A percentile compares a stretch with the other conserved stretches of the same genome.
These are phyloP conservation scores for Scelioninae gen. 2 DNA, from an alignment of 2,888 invertebrate species.

Conservation along the genomic window DNA sequence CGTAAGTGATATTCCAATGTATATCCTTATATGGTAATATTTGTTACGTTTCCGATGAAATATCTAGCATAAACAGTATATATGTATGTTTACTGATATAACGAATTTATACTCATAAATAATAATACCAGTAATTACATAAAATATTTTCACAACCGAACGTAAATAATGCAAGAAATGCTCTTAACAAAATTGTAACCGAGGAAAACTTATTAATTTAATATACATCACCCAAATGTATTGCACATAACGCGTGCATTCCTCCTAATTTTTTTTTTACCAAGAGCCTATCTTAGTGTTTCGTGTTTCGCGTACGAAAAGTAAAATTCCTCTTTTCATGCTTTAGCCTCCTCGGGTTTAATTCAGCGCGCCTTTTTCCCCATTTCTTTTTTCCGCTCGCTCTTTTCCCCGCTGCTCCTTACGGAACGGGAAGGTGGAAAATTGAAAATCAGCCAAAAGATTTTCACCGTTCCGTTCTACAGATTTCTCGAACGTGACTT, in stretches of 20 bases:
- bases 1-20: too few species aligned
- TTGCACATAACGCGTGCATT: conserved; percentile 2
- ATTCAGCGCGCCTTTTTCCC: conserved; percentile 25
- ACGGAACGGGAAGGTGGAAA: conserved; percentile 45
- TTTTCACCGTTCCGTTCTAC: conserved; percentile 54
- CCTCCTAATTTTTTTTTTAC: conserved; percentile 16
- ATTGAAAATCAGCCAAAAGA: conserved; percentile 61
- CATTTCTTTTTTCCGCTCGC: conserved; percentile 11
- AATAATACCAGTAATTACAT: too few species aligned
- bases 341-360: conserved; percentile 2
- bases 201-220: too few species aligned
- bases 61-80: too few species aligned
- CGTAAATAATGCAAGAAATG: too few species aligned
- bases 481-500: conserved; percentile 61
- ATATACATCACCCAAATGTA: too few species aligned
- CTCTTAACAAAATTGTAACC: too few species aligned
- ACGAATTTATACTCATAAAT: too few species aligned
- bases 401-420: conserved; percentile 21
- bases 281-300: neutral
- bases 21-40: too few species aligned
- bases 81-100: too few species aligned
- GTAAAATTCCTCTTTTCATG: conserved; percentile 8
- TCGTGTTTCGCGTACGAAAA: conserved; percentile 18
- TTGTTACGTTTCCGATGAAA: too few species aligned
- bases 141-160: too few species aligned